A percentile compares a stretch with the other conserved stretches of the same genome.
Conservation (phyloP, 35 echinoderm and acorn worm species). For the Acanthaster planci region DNA sequence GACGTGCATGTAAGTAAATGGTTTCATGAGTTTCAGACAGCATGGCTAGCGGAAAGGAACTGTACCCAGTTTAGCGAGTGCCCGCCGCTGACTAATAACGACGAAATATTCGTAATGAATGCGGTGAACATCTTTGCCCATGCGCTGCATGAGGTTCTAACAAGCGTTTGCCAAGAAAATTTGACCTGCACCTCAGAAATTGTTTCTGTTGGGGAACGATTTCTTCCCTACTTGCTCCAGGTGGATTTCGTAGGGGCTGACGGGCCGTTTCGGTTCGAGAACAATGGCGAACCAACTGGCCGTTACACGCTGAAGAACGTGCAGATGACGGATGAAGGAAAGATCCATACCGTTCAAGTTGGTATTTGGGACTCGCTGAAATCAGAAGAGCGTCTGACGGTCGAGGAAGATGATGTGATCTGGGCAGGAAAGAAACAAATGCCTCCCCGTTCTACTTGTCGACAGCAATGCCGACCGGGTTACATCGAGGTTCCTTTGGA, state of each 20-base stretch:
- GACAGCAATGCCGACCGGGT: constrained; percentile 2
- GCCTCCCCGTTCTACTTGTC: constrained; percentile 14
- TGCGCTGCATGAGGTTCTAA: constrained; percentile 1
- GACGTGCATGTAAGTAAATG: not conserved
- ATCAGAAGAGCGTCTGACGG: not conserved
- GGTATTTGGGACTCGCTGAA: constrained; percentile 32
- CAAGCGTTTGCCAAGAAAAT: not conserved
- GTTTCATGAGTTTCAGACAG: not conserved
- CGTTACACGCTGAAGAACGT: constrained; percentile 35
- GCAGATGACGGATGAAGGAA: not conserved
- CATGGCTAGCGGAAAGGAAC: not conserved
- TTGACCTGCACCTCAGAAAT: not conserved
- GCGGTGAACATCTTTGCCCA: constrained; percentile 44
- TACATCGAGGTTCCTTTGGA: not conserved
- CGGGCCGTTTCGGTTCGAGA: constrained; percentile 23
- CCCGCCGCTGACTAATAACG: not conserved
- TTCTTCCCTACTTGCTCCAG: constrained; percentile 1
- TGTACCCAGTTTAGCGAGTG: not conserved
- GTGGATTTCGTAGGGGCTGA: not conserved
- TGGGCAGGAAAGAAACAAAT: not conserved
- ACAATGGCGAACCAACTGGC: constrained; percentile 20
- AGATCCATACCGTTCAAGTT: not conserved
- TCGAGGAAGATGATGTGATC: not conserved
- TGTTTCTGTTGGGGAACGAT: not conserved
- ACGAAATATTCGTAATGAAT: constrained; percentile 21